phyloP scores from a whole-genome alignment of 2,797 vertebrate species.

The Coregonus ussuriensis region DNA sequence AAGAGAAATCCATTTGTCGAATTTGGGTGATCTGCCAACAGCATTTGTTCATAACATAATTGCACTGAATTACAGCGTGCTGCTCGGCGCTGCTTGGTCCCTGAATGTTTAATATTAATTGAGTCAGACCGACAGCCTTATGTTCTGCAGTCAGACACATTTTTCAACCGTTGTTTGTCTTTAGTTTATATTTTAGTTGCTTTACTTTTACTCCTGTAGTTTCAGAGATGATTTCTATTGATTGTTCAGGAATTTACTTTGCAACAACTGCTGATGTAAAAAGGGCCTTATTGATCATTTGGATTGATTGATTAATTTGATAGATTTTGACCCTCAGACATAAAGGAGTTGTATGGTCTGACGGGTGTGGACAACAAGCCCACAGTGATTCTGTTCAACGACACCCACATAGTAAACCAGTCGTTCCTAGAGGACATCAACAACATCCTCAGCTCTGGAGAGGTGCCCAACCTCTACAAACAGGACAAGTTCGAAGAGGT shows the following conservation, averaged over 20 bases:
- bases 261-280: too few relatives aligned
- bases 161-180: too few relatives aligned
- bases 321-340: constrained; percentile 68
- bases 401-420: constrained; percentile 83
- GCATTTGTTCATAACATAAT: constrained; percentile 46
- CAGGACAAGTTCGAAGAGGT: constrained; percentile 80
- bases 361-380: constrained; percentile 84
- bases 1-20: constrained; percentile 21
- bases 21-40: constrained; percentile 19
- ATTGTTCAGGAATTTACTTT: too few relatives aligned
- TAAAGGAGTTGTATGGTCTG: constrained; percentile 85
- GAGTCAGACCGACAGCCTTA: constrained; percentile 52
- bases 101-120: constrained; percentile 64
- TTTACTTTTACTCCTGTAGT: too few relatives aligned
- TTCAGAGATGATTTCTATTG: too few relatives aligned
- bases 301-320: too few relatives aligned
- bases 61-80: constrained; percentile 43
- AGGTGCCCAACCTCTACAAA: constrained; percentile 90
- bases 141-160: constrained; percentile 44
- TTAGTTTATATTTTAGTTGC: too few relatives aligned
- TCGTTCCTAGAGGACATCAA: constrained; percentile 89
- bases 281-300: too few relatives aligned
- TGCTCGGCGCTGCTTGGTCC: constrained; percentile 31
- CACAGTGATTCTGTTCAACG: constrained; percentile 86
- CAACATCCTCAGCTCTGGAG: constrained; percentile 88